A percentile compares a stretch with the other conserved stretches of the same genome.
Evolutionary conservation across 2,888 invertebrate genomes (phyloP).

Genomic region (Andrena hattorfiana): DNA sequence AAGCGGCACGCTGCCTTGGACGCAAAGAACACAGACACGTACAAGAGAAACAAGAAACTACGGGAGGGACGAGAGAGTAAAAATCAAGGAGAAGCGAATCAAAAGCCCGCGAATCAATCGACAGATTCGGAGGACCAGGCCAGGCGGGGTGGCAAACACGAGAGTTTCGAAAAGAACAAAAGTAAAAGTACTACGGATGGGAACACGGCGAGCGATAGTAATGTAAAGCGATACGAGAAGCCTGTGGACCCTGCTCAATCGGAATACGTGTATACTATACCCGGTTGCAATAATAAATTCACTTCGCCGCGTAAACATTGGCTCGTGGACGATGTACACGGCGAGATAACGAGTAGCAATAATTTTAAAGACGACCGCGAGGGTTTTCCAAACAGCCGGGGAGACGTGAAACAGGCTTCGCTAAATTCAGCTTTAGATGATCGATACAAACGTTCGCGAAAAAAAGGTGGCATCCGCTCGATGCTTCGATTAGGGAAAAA

Average conservation of each 20-base stretch:
- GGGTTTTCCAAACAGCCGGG: conserved; percentile 89
- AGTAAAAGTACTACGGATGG: conserved; percentile 71
- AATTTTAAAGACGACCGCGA: conserved; percentile 80
- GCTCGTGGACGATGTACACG: conserved; percentile 90
- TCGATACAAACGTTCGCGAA: conserved; percentile 82
- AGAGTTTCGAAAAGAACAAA: conserved; percentile 70
- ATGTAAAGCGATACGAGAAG: conserved; percentile 75
- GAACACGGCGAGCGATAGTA: conserved; percentile 71
- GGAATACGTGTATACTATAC: conserved; percentile 82
- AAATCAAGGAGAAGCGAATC: conserved; percentile 67
- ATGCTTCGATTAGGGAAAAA: conserved; percentile 84
- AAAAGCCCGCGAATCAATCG: conserved; percentile 57
- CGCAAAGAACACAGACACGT: conserved; percentile 97
- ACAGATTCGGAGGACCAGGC: conserved; percentile 67
- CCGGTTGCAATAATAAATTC: conserved; percentile 81
- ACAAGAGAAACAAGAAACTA: conserved; percentile 94
- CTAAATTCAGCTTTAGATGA: conserved; percentile 88
- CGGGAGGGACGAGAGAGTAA: conserved; percentile 88
- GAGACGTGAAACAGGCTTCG: conserved; percentile 92
- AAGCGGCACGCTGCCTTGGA: conserved; percentile 98
- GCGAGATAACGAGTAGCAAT: conserved; percentile 84
- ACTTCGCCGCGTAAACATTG: conserved; percentile 91
- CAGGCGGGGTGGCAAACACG: conserved; percentile 66
- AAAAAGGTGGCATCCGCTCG: conserved; percentile 83
- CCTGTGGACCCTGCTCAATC: conserved; percentile 75